Conservation (phyloP, 1,140 invertebrate genomes). For the Drosophila chauvacae region DNA sequence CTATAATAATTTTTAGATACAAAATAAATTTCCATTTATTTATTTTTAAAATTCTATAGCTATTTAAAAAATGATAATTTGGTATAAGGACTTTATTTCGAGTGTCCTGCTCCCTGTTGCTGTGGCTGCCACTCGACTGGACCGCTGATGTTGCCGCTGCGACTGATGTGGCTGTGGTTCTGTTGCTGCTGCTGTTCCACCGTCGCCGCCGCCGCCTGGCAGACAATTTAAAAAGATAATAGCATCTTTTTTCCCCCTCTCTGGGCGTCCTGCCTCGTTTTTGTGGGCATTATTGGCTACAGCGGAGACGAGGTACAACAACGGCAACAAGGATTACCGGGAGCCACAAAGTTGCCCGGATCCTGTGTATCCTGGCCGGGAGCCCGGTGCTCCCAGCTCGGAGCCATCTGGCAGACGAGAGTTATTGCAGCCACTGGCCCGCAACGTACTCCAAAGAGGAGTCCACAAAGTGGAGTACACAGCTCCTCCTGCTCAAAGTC, state of each 20-base stretch:
- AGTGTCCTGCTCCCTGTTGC: constrained; percentile 26
- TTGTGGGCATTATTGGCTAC: constrained; percentile 58
- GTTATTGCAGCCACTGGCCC: constrained; percentile 63
- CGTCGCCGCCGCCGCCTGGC: constrained; percentile 52
- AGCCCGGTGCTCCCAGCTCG: constrained; percentile 53
- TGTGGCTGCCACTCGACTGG: constrained; percentile 19
- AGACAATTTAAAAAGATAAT: constrained; percentile 82
- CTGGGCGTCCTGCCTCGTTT: constrained; percentile 10
- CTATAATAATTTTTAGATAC: not conserved
- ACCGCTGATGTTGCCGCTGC: constrained; percentile 11
- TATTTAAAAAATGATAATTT: not conserved
- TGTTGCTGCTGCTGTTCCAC: constrained; percentile 21
- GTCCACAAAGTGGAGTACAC: constrained; percentile 33
- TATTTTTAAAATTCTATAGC: too few relatives aligned
- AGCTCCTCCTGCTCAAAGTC: constrained; percentile 2
- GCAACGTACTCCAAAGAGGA: constrained; percentile 30
- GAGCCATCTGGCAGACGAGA: constrained; percentile 61
- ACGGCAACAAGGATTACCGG: constrained; percentile 71
- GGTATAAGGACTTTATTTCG: not conserved
- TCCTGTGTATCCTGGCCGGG: constrained; percentile 3
- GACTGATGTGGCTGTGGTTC: constrained; percentile 21
- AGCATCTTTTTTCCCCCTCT: constrained; percentile 54
- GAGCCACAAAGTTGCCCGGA: constrained; percentile 55
- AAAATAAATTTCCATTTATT: not conserved
- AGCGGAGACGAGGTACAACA: constrained; percentile 53